Evolutionary conservation across 1,140 invertebrate genomes (phyloP).

Genomic region (Tribolium madens): DNA sequence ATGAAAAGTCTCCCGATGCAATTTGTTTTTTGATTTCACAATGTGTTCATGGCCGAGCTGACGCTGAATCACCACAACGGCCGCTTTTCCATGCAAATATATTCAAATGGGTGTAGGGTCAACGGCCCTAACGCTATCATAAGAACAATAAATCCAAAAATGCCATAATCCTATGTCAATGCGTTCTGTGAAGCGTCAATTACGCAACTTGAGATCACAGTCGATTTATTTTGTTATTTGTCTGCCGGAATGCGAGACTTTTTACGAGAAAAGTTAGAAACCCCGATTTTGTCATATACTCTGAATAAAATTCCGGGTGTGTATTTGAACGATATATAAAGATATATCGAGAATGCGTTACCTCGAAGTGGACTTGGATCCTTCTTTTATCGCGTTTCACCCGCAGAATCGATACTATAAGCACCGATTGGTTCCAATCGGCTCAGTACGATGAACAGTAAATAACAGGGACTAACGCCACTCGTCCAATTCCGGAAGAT

Average conservation of each 20-base stretch:
- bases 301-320: constrained; percentile 39
- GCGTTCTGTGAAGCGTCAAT: neutral
- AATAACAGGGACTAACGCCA: constrained; percentile 55
- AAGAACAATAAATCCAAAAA: constrained; percentile 22
- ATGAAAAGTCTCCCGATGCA: constrained; percentile 32
- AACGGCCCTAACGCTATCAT: constrained; percentile 17
- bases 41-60: constrained; percentile 36
- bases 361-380: constrained; percentile 46
- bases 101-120: constrained; percentile 41
- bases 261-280: constrained; percentile 9
- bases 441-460: constrained; percentile 52
- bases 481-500: constrained; percentile 54
- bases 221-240: constrained; percentile 18
- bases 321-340: constrained; percentile 43
- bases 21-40: constrained; percentile 39
- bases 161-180: neutral
- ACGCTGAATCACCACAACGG: constrained; percentile 36
- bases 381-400: constrained; percentile 50
- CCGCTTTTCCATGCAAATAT: constrained; percentile 42
- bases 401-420: constrained; percentile 55
- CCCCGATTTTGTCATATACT: constrained; percentile 6
- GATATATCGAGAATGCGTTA: constrained; percentile 45
- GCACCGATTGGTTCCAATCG: constrained; percentile 57
- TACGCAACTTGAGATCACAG: neutral
- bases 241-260: neutral